Evolutionary conservation across 2,113 vertebrate genomes (phyloP), one percentile per base, ranked within the genome.

Genomic region (Pseudolaguvia tuberculata): DNA sequence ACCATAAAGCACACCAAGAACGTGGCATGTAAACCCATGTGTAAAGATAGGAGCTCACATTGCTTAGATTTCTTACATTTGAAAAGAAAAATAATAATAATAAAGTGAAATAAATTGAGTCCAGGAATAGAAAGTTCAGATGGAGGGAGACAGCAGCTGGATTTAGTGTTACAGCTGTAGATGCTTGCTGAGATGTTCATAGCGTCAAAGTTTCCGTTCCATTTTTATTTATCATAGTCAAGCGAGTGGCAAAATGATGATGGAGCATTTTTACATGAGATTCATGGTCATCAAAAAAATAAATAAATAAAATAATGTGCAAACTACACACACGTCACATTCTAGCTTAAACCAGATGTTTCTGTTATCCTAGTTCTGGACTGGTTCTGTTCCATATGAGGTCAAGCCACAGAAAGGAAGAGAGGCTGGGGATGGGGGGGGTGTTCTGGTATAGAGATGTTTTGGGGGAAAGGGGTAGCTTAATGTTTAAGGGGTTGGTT

Each of bases 231-330:
- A 68, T 18, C 48, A 15, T 35, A 9, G 9, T 21, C 1, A 11
- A 75, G 61, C 66, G 25, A 20, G 42, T 50, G 63, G 63, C 15
- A 75, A 48, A 15, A 50, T 68, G 52, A 35, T 52, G 27, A 55
- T 31, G 52, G 57, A 52, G 52, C 35, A 4, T 39, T 59, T 56
- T 53, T 15, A 68, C 55, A 65, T 14, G 14, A 58, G n/a, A 53
- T 56, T 47, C 17, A 59, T 75, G 50, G 25, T 57, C 59, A 27
- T 74, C 23, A 25, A 29, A 62, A 10, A 51, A 50, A 52, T n/a
- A n/a, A n/a, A n/a, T n/a, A 74, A 74, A 77, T 15, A 73, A 78
- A 65, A 56, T 17, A 29, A 71, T 18, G 17, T 72, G 29, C 53
- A 56, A 75, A 20, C 21, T 53, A 59, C 47, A 70, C 57, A 65